Evolutionary conservation across 2,797 vertebrate species (phyloP).

Genomic region (Sebastes iracundus): DNA sequence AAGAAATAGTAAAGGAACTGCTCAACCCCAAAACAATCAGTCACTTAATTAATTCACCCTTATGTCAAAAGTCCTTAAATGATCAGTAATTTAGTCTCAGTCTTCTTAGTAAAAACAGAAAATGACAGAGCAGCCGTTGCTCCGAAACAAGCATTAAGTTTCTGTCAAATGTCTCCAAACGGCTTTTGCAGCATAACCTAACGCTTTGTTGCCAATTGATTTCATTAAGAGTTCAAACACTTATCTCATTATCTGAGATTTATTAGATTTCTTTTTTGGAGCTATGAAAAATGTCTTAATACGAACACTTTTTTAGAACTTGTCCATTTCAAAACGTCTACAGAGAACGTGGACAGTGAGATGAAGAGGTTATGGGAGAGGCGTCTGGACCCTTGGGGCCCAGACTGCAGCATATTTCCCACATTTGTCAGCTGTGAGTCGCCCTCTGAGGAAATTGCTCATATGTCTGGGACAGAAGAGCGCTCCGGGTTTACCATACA

Average conservation of each 20-base stretch:
- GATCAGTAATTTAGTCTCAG: not conserved
- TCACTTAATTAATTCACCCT: not conserved
- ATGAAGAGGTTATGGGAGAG: conserved; percentile 19
- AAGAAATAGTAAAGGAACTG: too few relatives aligned
- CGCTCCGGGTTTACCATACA: conserved; percentile 34
- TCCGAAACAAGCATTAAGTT: not conserved
- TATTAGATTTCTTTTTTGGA: not conserved
- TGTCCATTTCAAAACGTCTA: not conserved
- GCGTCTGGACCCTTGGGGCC: conserved; percentile 29
- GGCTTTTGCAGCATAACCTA: not conserved
- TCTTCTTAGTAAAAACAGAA: not conserved
- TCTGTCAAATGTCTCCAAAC: not conserved
- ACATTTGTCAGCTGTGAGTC: conserved; percentile 72
- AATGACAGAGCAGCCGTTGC: not conserved
- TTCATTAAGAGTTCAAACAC: not conserved
- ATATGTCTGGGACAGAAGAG: conserved; percentile 63
- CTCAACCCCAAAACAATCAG: too few relatives aligned
- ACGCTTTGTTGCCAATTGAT: not conserved
- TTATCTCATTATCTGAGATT: not conserved
- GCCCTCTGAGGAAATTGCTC: conserved; percentile 68
- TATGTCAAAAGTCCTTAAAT: not conserved
- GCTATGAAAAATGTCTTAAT: not conserved
- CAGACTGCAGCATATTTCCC: conserved; percentile 75
- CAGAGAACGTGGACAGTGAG: not conserved
- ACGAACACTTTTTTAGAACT: conserved; percentile 3